phyloP scores from a whole-genome alignment of 2,888 invertebrate genomes.

The Agapostemon virescens region DNA sequence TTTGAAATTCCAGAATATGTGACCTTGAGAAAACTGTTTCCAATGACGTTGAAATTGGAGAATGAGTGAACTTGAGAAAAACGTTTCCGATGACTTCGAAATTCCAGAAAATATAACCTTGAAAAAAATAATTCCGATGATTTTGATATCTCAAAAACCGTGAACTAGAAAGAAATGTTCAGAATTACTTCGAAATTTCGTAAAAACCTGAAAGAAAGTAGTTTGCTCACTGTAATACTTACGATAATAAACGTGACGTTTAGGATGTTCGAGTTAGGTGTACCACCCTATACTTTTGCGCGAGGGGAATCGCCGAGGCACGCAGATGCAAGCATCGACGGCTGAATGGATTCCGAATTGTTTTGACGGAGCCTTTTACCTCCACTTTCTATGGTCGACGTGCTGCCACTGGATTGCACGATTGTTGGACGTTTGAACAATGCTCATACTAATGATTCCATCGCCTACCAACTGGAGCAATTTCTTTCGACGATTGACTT shows the following conservation, averaged over 20 bases:
- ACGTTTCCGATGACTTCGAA: too few species aligned
- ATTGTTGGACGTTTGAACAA: background rate
- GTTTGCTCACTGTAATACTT: background rate
- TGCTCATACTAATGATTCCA: background rate
- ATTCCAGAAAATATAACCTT: too few species aligned
- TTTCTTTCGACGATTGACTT: background rate
- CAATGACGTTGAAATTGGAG: too few species aligned
- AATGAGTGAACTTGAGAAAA: too few species aligned
- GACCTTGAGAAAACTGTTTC: too few species aligned
- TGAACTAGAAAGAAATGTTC: too few species aligned
- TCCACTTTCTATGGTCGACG: background rate
- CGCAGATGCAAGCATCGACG: background rate
- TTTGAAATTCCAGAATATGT: too few species aligned
- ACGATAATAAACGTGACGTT: background rate
- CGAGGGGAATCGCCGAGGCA: background rate
- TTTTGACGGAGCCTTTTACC: constrained; percentile 4
- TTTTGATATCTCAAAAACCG: too few species aligned
- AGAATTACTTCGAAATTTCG: too few species aligned
- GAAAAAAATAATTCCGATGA: too few species aligned
- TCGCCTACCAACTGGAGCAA: background rate
- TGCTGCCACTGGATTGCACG: background rate
- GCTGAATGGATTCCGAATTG: constrained; percentile 5
- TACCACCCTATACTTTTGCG: background rate
- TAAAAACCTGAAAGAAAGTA: background rate
- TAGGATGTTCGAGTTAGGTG: background rate